A percentile compares a stretch with the other conserved stretches of the same genome.
Evolutionary conservation across 2,797 vertebrate genomes (phyloP).

Genomic region (Hydrophis major): DNA sequence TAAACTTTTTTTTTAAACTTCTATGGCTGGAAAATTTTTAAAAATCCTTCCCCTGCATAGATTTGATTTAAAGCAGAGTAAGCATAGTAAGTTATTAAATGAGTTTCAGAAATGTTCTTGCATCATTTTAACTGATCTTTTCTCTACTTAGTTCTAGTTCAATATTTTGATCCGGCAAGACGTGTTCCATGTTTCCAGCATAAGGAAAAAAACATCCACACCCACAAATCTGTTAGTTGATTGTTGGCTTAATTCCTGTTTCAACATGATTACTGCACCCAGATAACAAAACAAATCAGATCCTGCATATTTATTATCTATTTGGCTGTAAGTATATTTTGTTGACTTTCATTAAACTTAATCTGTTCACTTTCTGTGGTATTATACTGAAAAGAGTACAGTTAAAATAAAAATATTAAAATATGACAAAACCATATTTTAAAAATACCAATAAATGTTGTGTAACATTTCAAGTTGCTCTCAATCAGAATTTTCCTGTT

Average conservation of each 20-base stretch:
- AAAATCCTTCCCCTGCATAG: neutral
- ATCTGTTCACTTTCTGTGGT: neutral
- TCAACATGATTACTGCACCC: neutral
- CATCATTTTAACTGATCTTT: neutral
- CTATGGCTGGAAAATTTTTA: neutral
- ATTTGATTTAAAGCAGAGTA: neutral
- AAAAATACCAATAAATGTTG: neutral
- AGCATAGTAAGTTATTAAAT: neutral
- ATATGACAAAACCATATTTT: neutral
- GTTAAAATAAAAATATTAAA: neutral
- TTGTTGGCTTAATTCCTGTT: neutral
- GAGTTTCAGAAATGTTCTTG: neutral
- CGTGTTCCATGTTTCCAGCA: neutral
- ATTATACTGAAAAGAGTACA: neutral
- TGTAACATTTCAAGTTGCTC: neutral
- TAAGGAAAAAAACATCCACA: neutral
- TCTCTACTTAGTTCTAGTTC: neutral
- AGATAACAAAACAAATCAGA: neutral
- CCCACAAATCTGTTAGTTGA: neutral
- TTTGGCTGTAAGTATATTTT: neutral
- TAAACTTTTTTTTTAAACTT: no score
- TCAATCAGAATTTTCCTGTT: neutral
- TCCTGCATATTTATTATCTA: conserved; percentile 2
- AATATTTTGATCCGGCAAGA: neutral
- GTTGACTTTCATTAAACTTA: neutral